These are phyloP conservation scores for Crotalus horridus DNA, from an alignment of 2,113 vertebrate species.

Conservation along the genomic window DNA sequence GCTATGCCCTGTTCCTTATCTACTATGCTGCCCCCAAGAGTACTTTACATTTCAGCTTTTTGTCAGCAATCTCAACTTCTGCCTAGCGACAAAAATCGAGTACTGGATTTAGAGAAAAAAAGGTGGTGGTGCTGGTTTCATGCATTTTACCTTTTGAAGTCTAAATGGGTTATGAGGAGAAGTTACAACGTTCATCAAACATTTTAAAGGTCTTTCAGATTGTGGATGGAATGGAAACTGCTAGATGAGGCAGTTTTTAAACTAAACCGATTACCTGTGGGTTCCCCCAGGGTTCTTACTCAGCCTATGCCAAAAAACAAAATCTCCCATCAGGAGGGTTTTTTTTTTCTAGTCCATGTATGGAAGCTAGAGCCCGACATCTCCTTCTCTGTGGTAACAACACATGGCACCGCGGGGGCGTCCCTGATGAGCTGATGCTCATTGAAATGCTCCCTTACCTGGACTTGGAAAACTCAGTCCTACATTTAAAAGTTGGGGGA, in stretches of 20 bases:
- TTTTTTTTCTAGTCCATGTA: too few relatives aligned
- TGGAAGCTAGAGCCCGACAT: not conserved
- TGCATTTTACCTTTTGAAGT: not conserved
- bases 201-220: not conserved
- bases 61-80: not conserved
- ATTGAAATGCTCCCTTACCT: not conserved
- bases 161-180: not conserved
- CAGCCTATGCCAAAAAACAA: not conserved
- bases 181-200: not conserved
- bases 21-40: not conserved
- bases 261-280: not conserved
- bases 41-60: not conserved
- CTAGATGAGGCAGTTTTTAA: not conserved
- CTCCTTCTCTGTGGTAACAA: not conserved
- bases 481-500: not conserved
- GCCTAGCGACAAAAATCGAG: not conserved
- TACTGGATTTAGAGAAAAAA: not conserved
- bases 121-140: not conserved
- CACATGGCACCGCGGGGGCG: not conserved
- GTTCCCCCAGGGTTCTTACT: not conserved
- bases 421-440: not conserved
- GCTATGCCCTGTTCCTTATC: not conserved
- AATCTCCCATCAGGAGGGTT: not conserved
- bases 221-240: not conserved
- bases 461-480: not conserved